These are phyloP conservation scores for Orchestia grillus DNA, from an alignment of 1,140 invertebrate genomes.

Conservation along the genomic window DNA sequence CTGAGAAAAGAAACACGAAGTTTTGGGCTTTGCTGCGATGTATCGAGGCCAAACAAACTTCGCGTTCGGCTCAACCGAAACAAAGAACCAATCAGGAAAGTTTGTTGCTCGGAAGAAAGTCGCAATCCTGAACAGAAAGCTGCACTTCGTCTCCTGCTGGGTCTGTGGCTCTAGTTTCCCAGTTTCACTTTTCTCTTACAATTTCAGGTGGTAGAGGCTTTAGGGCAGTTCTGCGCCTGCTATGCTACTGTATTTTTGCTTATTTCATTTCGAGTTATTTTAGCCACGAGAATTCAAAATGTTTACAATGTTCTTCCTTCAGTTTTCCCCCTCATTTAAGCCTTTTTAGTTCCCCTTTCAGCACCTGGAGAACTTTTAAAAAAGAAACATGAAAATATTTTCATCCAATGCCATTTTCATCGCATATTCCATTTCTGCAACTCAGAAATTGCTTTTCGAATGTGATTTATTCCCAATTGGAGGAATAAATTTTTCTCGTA, in stretches of 20 bases:
- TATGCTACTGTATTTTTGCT: neutral
- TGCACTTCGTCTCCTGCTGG: constrained; percentile 8
- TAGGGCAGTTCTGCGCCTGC: neutral
- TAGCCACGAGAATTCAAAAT: neutral
- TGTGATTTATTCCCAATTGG: neutral
- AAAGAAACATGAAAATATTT: neutral
- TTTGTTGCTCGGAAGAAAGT: constrained; percentile 37
- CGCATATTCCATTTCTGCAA: neutral
- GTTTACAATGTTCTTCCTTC: neutral
- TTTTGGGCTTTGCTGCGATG: neutral
- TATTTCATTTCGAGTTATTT: neutral
- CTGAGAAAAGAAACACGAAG: constrained; percentile 1
- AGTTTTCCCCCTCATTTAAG: neutral
- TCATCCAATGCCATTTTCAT: neutral
- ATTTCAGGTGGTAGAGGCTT: neutral
- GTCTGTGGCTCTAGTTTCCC: neutral
- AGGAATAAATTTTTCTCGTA: neutral
- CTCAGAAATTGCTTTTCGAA: neutral
- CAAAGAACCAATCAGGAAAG: constrained; percentile 51
- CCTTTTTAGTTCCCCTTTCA: neutral
- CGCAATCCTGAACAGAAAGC: constrained; percentile 3
- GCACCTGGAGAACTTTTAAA: too few relatives aligned
- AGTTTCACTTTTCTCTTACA: neutral
- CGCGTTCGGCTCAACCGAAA: neutral
- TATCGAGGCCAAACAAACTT: constrained; percentile 53